Base-by-base conservation (phyloP, 2,797 vertebrate genomes). In the Centropyge bicolor region DNA sequence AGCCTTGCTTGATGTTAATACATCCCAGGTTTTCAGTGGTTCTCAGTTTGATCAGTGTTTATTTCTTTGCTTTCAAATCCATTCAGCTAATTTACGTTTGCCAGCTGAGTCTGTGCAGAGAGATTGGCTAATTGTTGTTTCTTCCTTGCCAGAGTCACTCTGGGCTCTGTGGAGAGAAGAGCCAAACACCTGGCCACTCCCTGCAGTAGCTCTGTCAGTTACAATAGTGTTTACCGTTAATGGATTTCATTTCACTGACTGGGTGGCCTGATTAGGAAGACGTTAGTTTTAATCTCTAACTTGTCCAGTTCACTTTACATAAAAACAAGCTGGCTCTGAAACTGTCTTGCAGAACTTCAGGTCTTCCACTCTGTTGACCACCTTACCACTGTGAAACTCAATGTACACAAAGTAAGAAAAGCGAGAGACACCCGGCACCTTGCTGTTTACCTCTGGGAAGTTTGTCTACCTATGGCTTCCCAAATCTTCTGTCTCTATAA, bases 401-500 rank as follows among this genome's bases (percentile, higher is more conserved):
- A 83, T 76, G 70, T 84, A 84, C 59, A 85, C 61, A 63, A 31
- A 10, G 60, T n/a, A 20, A 67, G 71, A 59, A 78, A 82, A 77
- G 57, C 5, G 4, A 41, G 35, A 76, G 70, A 69, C 59, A 73
- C 57, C 8, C 10, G 40, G 69, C 74, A 76, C 41, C 54, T 82
- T 59, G 16, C 41, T 89, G 71, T 85, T 89, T 83, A 81, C 81
- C 70, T 56, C 67, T 79, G 73, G 74, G 65, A 78, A 65, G 52
- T 66, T 45, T 38, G 38, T 46, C 54, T 69, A 38, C 69, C 56
- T 17, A 17, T 22, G 51, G 48, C 62, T 78, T 75, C 52, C 59
- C 63, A 84, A 67, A 22, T 49, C 24, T 65, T 16, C 27, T 60
- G 24, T 73, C 36, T 66, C 59, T 76, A 49, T 70, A 59, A 77